phyloP scores from a whole-genome alignment of 1,140 invertebrate species.

The Bombus vancouverensis region DNA sequence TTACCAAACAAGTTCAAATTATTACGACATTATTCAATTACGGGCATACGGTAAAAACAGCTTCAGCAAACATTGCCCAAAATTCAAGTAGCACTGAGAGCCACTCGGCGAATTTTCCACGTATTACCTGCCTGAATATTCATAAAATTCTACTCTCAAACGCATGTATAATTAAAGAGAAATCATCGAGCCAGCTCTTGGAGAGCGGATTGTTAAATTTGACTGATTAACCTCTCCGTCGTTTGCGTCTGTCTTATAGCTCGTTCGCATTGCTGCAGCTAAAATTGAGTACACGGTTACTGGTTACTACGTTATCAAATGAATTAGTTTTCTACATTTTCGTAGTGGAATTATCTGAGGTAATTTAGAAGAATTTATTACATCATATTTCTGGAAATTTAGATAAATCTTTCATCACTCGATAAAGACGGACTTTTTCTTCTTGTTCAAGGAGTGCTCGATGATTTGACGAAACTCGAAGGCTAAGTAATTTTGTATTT shows the following conservation, averaged over 20 bases:
- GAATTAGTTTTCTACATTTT: not conserved
- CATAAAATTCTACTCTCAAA: constrained; percentile 15
- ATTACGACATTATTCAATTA: not conserved
- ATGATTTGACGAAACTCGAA: too few species aligned
- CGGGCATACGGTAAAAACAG: too few species aligned
- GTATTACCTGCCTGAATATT: constrained; percentile 17
- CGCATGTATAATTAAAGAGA: constrained; percentile 8
- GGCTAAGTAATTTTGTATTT: too few species aligned
- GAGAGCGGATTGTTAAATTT: constrained; percentile 31
- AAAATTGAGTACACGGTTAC: not conserved
- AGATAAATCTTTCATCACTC: not conserved
- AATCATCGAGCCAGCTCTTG: not conserved
- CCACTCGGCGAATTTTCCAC: not conserved
- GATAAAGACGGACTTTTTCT: not conserved
- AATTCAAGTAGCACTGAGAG: not conserved
- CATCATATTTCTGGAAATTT: not conserved
- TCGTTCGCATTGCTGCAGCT: not conserved
- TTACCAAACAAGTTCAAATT: too few species aligned
- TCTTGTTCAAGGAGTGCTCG: too few species aligned
- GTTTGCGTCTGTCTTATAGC: not conserved
- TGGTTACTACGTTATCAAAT: not conserved
- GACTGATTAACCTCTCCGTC: not conserved
- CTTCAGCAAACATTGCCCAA: not conserved
- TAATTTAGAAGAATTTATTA: not conserved
- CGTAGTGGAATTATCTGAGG: not conserved